These are phyloP conservation scores for Eurytoma adleriae DNA, from an alignment of 2,888 invertebrate genomes.

Conservation along the genomic window DNA sequence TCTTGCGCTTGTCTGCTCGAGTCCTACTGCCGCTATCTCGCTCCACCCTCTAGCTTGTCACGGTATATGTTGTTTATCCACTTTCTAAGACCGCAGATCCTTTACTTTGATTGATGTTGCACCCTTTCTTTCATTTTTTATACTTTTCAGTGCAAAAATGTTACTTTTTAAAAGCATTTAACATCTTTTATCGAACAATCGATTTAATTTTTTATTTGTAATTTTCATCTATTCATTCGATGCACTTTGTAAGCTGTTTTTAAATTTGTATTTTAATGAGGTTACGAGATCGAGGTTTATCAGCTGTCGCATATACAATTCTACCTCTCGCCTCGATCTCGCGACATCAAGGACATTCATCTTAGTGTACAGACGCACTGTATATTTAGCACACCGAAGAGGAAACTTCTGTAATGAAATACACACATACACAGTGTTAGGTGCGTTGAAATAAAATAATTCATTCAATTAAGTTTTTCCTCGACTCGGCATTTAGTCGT, in stretches of 20 bases:
- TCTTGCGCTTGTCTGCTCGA: not conserved
- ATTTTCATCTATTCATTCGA: not conserved
- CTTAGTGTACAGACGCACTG: not conserved
- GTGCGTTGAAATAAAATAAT: not conserved
- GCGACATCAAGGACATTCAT: constrained; percentile 29
- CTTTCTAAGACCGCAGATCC: too few relatives aligned
- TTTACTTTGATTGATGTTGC: too few relatives aligned
- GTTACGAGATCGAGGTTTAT: constrained; percentile 24
- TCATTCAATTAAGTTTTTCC: not conserved
- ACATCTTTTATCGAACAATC: too few relatives aligned
- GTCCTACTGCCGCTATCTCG: not conserved
- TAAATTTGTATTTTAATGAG: constrained; percentile 13
- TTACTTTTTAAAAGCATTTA: too few relatives aligned
- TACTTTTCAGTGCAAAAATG: too few relatives aligned
- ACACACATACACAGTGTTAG: not conserved
- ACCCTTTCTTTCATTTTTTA: too few relatives aligned
- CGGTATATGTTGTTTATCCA: too few relatives aligned
- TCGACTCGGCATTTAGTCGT: too few relatives aligned
- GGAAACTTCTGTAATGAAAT: not conserved
- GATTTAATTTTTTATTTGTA: too few relatives aligned
- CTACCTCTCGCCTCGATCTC: not conserved
- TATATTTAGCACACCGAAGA: not conserved
- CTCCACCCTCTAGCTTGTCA: not conserved
- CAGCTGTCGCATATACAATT: not conserved
- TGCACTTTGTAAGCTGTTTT: not conserved